Conservation (phyloP, 1,140 invertebrate species). For the Diorhabda carinulata region DNA sequence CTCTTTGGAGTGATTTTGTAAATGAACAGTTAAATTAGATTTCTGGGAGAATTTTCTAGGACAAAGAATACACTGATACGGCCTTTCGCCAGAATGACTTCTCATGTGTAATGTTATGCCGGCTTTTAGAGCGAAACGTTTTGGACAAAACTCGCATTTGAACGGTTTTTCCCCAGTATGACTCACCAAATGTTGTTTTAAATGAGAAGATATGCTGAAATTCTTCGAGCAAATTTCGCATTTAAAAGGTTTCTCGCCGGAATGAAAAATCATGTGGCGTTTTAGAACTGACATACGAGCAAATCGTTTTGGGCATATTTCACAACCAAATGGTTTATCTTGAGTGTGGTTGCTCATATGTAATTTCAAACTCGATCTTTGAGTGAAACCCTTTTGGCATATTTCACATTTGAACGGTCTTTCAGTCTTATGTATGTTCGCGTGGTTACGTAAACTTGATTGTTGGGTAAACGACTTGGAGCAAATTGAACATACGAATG, state of each 20-base stretch:
- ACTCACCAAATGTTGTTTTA: constrained; percentile 1
- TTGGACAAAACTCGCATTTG: constrained; percentile 3
- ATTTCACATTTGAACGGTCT: constrained; percentile 32
- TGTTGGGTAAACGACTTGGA: constrained; percentile 39
- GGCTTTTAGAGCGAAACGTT: constrained; percentile 4
- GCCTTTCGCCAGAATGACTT: constrained; percentile 11
- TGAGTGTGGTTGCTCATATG: constrained; percentile 13
- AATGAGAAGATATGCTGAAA: background rate
- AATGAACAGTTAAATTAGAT: background rate
- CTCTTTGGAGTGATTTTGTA: background rate
- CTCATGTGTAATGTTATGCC: background rate
- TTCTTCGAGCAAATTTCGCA: constrained; percentile 65
- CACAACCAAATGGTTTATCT: constrained; percentile 2
- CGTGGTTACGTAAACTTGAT: constrained; percentile 21
- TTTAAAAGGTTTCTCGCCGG: constrained; percentile 62
- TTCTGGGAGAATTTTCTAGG: constrained; percentile 5
- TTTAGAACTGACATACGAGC: constrained; percentile 40
- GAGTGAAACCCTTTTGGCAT: constrained; percentile 39
- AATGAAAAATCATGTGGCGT: constrained; percentile 53
- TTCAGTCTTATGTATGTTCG: constrained; percentile 25
- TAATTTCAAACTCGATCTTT: constrained; percentile 25
- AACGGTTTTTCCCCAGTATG: constrained; percentile 14
- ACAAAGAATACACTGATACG: background rate
- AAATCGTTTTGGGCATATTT: constrained; percentile 33
- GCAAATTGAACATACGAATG: constrained; percentile 37